Evolutionary conservation across 2,797 vertebrate species (phyloP), one percentile per base, ranked within the genome.

Genomic region (Argya squamiceps): DNA sequence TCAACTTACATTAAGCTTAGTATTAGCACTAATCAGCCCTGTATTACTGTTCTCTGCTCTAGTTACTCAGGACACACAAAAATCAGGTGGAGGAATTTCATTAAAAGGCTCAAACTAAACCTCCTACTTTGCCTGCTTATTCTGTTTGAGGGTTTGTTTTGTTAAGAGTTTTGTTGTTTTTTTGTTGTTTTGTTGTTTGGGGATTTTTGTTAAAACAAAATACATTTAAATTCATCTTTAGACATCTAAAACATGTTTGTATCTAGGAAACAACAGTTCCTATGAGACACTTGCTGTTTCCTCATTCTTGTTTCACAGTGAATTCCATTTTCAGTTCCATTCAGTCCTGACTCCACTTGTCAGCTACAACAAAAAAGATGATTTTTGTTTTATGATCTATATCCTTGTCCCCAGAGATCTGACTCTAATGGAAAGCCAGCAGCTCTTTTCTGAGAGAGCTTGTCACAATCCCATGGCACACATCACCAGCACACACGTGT

Each of bases 401-500:
- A 47, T 36, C 55, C 62, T 46, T 52, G 34, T 52, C 41, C 30
- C 41, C 36, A 63, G 49, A 64, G 41, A 32, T 19, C 5, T 39
- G 65, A 41, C 30, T 59, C 50, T 44, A 71, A 7, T 12, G 3
- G 64, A 71, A 80, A 83, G 30, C 9, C 75, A 87, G n/a, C 9
- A 74, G 44, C 20, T 68, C 23, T 22, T 56, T 80, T 27, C 46
- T 32, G 46, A 49, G 24, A 41, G 27, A 41, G 41, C 19, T 18
- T 50, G 26, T 44, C 36, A 67, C 29, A 60, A 6, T 41, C 50
- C 74, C 41, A 27, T 1, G 2, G 49, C 56, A 63, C 9, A 55
- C 30, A 43, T 12, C 68, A 68, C 34, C 64, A 76, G 9, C 36
- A 76, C 16, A 46, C 39, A 18, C 0, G 0, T 9, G 41, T 1